phyloP scores from a whole-genome alignment of 2,888 invertebrate genomes.

The Drosophila peninsularis region DNA sequence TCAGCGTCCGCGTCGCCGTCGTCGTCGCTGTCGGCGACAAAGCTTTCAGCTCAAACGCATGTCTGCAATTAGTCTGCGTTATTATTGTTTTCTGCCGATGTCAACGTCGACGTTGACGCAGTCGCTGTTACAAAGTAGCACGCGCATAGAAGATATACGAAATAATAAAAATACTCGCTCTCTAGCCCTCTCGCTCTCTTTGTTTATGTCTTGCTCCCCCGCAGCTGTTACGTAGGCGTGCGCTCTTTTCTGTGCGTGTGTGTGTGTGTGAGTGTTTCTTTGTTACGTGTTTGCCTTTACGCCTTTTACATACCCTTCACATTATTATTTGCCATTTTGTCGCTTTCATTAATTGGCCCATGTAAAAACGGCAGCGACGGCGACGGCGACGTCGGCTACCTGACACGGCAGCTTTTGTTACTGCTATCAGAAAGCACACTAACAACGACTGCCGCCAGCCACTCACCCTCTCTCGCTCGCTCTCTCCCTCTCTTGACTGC shows the following conservation, averaged over 20 bases:
- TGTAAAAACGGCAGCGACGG: constrained; percentile 52
- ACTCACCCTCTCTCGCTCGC: constrained; percentile 3
- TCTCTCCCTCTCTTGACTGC: constrained; percentile 11
- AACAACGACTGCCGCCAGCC: constrained; percentile 20
- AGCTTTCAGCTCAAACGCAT: constrained; percentile 65
- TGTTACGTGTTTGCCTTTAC: constrained; percentile 55
- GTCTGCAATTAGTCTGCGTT: constrained; percentile 76
- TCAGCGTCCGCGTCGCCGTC: constrained; percentile 24
- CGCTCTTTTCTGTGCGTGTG: constrained; percentile 3
- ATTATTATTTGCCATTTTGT: constrained; percentile 74
- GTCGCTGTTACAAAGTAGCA: constrained; percentile 60
- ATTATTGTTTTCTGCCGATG: constrained; percentile 49
- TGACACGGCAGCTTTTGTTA: constrained; percentile 63
- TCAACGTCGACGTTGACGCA: constrained; percentile 21
- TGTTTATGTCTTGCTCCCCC: constrained; percentile 14
- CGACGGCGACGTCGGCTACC: constrained; percentile 51
- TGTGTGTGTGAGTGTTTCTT: not conserved
- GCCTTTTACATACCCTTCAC: constrained; percentile 67
- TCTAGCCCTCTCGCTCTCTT: constrained; percentile 12
- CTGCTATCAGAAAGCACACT: constrained; percentile 52
- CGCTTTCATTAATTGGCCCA: constrained; percentile 75
- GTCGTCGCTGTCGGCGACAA: constrained; percentile 46
- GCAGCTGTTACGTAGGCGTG: constrained; percentile 3
- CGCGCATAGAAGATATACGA: constrained; percentile 52
- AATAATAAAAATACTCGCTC: constrained; percentile 22